phyloP scores from a whole-genome alignment of 2,888 invertebrate species.

The Drosophila picticornis region DNA sequence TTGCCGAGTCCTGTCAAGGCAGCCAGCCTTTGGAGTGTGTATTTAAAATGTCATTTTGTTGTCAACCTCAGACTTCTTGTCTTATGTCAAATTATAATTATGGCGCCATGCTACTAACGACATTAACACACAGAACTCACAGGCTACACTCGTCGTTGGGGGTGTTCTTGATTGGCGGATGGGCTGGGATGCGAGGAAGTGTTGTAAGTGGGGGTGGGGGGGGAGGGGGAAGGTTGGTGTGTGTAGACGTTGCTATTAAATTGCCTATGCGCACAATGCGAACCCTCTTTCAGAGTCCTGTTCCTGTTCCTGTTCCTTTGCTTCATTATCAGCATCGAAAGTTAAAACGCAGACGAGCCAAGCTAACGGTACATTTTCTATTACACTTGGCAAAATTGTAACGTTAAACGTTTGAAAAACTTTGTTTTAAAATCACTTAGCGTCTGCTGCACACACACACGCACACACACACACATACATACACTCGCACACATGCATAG shows the following conservation, averaged over 20 bases:
- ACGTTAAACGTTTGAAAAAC: conserved; percentile 78
- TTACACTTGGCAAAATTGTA: conserved; percentile 57
- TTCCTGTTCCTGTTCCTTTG: conserved; percentile 21
- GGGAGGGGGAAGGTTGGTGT: not conserved
- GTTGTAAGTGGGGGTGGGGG: not conserved
- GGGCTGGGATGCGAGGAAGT: not conserved
- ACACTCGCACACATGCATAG: conserved; percentile 5
- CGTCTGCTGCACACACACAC: conserved; percentile 38
- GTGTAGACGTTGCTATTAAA: conserved; percentile 64
- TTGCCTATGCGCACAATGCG: conserved; percentile 69
- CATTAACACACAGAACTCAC: conserved; percentile 56
- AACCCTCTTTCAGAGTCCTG: conserved; percentile 60
- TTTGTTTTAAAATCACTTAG: conserved; percentile 82
- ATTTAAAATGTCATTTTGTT: conserved; percentile 83
- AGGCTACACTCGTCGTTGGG: conserved; percentile 8
- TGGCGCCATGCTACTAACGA: conserved; percentile 75
- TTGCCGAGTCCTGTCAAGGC: conserved; percentile 28
- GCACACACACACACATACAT: conserved; percentile 7
- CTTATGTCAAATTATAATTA: conserved; percentile 82
- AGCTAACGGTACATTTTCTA: conserved; percentile 61
- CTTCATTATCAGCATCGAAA: conserved; percentile 79
- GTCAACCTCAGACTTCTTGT: conserved; percentile 83
- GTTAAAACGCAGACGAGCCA: conserved; percentile 68
- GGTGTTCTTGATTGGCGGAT: not conserved
- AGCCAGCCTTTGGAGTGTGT: conserved; percentile 48